Conservation (phyloP, 2,797 vertebrate genomes). For the Oreochromis mossambicus region DNA sequence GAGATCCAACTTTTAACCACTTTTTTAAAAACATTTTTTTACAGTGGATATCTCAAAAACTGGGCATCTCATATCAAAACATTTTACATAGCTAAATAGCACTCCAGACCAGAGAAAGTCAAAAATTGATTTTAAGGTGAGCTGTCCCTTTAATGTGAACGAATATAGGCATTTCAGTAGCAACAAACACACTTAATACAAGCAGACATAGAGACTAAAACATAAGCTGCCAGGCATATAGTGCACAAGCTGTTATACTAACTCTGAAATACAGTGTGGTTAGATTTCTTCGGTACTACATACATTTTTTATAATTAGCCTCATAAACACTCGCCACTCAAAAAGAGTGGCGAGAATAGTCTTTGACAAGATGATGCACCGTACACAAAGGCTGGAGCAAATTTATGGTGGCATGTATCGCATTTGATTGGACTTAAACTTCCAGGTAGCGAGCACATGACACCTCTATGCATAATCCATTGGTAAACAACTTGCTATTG, state of each 20-base stretch:
- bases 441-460: not conserved
- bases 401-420: slow-evolving; percentile 5
- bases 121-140: not conserved
- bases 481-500: slow-evolving; percentile 48
- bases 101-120: not conserved
- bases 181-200: not conserved
- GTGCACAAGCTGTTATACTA: not conserved
- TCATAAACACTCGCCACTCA: too few relatives aligned
- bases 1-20: not conserved
- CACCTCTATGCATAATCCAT: slow-evolving; percentile 31
- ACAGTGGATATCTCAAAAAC: not conserved
- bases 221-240: not conserved
- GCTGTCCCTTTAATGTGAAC: not conserved
- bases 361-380: not conserved
- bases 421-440: slow-evolving; percentile 31
- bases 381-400: not conserved
- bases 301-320: not conserved
- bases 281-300: not conserved
- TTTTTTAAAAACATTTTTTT: not conserved
- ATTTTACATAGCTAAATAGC: not conserved
- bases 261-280: not conserved
- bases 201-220: not conserved
- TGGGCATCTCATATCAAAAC: not conserved
- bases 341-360: not conserved
- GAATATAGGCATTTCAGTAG: not conserved